Conservation (phyloP, 2,888 invertebrate species). For the Limenitis camilla region DNA sequence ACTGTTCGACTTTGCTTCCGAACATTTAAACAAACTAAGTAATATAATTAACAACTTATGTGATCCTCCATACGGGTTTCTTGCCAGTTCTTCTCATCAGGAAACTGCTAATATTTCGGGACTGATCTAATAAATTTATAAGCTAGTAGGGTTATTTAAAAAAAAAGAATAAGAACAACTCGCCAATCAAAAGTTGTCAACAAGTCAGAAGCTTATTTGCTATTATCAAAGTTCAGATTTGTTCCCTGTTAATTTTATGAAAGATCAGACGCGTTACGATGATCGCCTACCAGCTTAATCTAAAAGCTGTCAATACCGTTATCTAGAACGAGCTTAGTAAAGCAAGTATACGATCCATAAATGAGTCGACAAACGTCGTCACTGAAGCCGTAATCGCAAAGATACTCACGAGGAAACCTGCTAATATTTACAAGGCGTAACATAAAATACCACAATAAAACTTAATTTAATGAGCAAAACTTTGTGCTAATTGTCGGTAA, state of each 20-base stretch:
- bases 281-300: slow-evolving; percentile 45
- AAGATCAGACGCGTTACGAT: slow-evolving; percentile 34
- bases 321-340: slow-evolving; percentile 56
- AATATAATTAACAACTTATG: too few relatives aligned
- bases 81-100: too few relatives aligned
- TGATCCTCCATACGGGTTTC: too few relatives aligned
- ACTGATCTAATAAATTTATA: too few relatives aligned
- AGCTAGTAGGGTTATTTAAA: too few relatives aligned
- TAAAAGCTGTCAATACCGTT: slow-evolving; percentile 59
- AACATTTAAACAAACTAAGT: too few relatives aligned
- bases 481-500: slow-evolving; percentile 56
- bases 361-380: slow-evolving; percentile 49
- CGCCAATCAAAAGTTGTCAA: too few relatives aligned
- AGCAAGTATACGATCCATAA: slow-evolving; percentile 63
- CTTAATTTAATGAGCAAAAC: slow-evolving; percentile 47
- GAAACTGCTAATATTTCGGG: too few relatives aligned
- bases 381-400: slow-evolving; percentile 45
- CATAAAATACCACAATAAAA: slow-evolving; percentile 58
- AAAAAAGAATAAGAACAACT: too few relatives aligned
- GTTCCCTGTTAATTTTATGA: slow-evolving; percentile 47
- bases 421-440: slow-evolving; percentile 50
- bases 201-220: too few relatives aligned
- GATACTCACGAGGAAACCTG: slow-evolving; percentile 47
- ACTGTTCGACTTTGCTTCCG: too few relatives aligned
- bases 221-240: neutral